Conservation (phyloP, 2,888 invertebrate genomes). For the Drosophila nigricruria region DNA sequence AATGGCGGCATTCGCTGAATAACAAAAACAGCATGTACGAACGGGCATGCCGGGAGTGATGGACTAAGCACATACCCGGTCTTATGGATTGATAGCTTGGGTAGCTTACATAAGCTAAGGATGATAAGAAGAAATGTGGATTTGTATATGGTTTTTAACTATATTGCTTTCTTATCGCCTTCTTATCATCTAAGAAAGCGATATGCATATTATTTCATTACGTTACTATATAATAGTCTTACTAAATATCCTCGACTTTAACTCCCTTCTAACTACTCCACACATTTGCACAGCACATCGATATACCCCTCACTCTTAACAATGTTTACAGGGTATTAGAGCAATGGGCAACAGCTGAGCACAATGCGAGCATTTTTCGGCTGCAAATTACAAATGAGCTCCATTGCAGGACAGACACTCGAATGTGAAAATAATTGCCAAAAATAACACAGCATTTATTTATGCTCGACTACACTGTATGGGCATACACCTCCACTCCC, state of each 20-base stretch:
- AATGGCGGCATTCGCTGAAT: conserved; percentile 70
- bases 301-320: neutral
- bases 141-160: neutral
- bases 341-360: conserved; percentile 52
- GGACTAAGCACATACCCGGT: neutral
- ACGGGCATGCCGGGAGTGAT: neutral
- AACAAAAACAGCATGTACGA: conserved; percentile 37
- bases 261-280: too few species aligned
- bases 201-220: too few species aligned
- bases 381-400: conserved; percentile 80
- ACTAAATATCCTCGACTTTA: too few species aligned
- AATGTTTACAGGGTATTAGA: conserved; percentile 23
- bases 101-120: too few species aligned
- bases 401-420: conserved; percentile 62
- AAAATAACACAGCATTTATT: conserved; percentile 79
- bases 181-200: neutral
- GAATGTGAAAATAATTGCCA: conserved; percentile 81
- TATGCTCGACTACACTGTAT: conserved; percentile 64
- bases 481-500: neutral
- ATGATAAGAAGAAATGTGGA: neutral
- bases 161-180: neutral
- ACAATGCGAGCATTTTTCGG: conserved; percentile 48
- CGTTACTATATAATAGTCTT: too few species aligned
- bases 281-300: neutral
- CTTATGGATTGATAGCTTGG: neutral